Percentiles rank a stretch among this genome's conserved stretches.
Evolutionary conservation across 2,888 invertebrate genomes (phyloP).

Genomic region (Gryllus longicercus): DNA sequence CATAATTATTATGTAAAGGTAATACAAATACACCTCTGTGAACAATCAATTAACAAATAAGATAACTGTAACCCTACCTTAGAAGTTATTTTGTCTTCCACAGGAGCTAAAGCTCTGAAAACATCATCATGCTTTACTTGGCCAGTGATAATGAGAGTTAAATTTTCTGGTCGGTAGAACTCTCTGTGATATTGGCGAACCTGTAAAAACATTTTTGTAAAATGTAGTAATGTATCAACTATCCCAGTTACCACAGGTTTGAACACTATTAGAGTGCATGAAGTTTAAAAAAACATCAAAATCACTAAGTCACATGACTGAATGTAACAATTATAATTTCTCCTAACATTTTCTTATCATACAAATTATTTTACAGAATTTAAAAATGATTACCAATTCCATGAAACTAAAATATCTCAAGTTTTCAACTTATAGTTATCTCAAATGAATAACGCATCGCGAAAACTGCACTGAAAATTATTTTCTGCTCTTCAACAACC

Average conservation of each 20-base stretch:
- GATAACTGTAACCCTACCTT: slow-evolving; percentile 51
- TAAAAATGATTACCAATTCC: no score
- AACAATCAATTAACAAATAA: slow-evolving; percentile 20
- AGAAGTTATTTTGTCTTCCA: slow-evolving; percentile 72
- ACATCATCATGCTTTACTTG: slow-evolving; percentile 72
- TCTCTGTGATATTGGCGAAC: slow-evolving; percentile 75
- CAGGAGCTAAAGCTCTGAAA: slow-evolving; percentile 64
- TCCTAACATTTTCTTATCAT: not conserved
- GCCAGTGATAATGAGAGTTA: slow-evolving; percentile 79
- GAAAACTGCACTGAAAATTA: no score
- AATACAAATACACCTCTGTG: not conserved
- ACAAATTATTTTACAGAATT: no score
- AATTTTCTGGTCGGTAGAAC: slow-evolving; percentile 85
- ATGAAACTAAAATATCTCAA: no score
- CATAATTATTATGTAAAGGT: no score
- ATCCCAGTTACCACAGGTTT: not conserved
- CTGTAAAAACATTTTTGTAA: slow-evolving; percentile 46
- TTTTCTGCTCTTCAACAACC: no score
- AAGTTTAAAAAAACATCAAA: no score
- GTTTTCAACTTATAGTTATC: no score
- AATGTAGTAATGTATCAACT: not conserved
- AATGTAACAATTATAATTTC: not conserved
- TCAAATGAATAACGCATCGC: no score
- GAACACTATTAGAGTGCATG: not conserved
- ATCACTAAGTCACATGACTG: no score